These are phyloP conservation scores for Paradoxurus hermaphroditus DNA, from an alignment of 2,113 vertebrate genomes.

Conservation along the genomic window DNA sequence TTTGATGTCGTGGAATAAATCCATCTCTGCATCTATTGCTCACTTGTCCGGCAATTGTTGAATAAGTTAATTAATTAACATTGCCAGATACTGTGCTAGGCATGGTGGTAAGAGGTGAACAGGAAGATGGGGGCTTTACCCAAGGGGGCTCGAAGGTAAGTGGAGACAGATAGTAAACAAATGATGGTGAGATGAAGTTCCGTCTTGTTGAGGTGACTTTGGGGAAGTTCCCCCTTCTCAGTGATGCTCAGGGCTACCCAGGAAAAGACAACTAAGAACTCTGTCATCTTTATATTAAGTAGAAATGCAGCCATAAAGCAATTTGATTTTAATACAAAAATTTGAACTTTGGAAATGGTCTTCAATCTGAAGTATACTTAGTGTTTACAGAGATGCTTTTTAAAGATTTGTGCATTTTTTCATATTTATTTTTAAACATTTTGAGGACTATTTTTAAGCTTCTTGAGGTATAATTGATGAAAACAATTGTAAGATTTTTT, in stretches of 20 bases:
- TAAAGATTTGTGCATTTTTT: neutral
- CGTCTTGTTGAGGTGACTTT: neutral
- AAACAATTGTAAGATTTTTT: neutral
- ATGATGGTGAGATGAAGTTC: neutral
- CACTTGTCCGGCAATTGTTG: neutral
- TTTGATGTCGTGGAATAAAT: neutral
- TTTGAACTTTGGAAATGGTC: neutral
- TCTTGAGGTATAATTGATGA: neutral
- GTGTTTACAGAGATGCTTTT: neutral
- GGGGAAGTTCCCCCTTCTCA: neutral
- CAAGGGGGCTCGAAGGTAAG: neutral
- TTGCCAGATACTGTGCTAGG: neutral
- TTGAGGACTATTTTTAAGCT: neutral
- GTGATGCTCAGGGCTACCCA: neutral
- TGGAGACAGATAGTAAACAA: neutral
- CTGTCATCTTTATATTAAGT: neutral
- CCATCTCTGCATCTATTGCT: neutral
- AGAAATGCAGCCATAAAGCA: neutral
- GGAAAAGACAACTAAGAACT: neutral
- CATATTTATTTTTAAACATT: neutral
- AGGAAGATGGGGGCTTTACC: neutral
- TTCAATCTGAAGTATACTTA: neutral
- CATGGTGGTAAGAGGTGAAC: neutral
- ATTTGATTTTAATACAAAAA: slow-evolving; percentile 1
- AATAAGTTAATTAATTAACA: neutral